Conservation (phyloP, 2,113 vertebrate genomes). For the Myotis lucifugus region DNA sequence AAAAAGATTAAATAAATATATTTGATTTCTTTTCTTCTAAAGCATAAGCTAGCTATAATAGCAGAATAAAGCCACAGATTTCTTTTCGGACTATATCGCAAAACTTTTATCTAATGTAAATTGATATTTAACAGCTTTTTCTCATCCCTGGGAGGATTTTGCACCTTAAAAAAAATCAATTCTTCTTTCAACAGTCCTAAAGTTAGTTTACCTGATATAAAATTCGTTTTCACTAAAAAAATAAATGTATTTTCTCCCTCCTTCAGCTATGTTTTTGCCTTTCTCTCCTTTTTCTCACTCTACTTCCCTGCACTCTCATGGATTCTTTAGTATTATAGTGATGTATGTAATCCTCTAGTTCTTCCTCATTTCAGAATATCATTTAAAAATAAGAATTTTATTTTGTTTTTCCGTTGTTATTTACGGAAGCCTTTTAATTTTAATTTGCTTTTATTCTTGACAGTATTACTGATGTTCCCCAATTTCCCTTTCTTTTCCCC, state of each 20-base stretch:
- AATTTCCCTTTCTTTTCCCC: too few relatives aligned
- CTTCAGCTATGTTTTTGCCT: background rate
- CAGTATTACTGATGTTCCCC: too few relatives aligned
- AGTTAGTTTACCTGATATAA: constrained; percentile 41
- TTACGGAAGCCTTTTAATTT: background rate
- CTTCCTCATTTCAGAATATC: background rate
- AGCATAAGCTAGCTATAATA: constrained; percentile 42
- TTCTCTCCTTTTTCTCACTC: background rate
- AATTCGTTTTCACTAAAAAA: background rate
- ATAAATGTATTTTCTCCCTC: background rate
- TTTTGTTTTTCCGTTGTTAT: background rate
- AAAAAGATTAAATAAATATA: constrained; percentile 69
- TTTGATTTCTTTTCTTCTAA: constrained; percentile 62
- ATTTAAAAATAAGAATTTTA: background rate
- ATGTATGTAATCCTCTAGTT: background rate
- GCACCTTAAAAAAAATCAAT: constrained; percentile 57
- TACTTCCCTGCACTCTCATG: background rate
- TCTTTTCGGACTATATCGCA: constrained; percentile 61
- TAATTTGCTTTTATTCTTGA: background rate
- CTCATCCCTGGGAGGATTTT: constrained; percentile 58
- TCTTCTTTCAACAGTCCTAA: constrained; percentile 46
- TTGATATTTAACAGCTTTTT: constrained; percentile 70
- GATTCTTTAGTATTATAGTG: background rate
- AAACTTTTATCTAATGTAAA: constrained; percentile 70
- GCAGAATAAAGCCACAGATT: constrained; percentile 59